Percentiles rank a stretch among this genome's conserved stretches.
Conservation (phyloP, 2,113 vertebrate species). For the Thryonomys swinderianus region DNA sequence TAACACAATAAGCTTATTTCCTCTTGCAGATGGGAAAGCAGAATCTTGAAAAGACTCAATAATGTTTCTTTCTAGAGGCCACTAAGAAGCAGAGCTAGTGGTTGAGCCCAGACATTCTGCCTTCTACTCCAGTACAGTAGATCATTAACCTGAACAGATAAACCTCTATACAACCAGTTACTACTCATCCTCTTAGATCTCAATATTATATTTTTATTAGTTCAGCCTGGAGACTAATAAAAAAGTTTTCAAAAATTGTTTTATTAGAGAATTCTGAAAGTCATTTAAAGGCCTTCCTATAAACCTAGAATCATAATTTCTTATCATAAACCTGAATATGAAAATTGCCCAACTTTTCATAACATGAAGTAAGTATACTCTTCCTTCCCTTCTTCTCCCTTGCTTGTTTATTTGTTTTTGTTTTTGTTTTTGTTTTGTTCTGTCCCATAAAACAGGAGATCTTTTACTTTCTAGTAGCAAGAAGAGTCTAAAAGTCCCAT, state of each 20-base stretch:
- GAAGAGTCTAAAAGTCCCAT: not conserved
- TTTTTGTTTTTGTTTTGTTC: not conserved
- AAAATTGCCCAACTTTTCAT: constrained; percentile 34
- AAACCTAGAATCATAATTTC: constrained; percentile 58
- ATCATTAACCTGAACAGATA: not conserved
- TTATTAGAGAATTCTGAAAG: constrained; percentile 34
- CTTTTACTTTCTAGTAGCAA: not conserved
- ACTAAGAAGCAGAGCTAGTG: not conserved
- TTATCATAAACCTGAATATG: constrained; percentile 61
- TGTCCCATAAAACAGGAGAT: not conserved
- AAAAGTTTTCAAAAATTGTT: constrained; percentile 27
- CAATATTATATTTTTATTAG: constrained; percentile 44
- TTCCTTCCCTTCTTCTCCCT: not conserved
- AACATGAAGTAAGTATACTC: not conserved
- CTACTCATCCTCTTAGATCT: constrained; percentile 12
- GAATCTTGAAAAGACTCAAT: constrained; percentile 24
- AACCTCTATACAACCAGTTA: not conserved
- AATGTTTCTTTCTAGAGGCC: not conserved
- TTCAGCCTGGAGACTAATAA: constrained; percentile 58
- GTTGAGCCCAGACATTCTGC: not conserved
- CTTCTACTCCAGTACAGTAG: not conserved
- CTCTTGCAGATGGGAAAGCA: constrained; percentile 46
- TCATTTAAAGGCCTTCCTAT: constrained; percentile 36
- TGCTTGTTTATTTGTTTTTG: too few relatives aligned
- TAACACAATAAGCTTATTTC: constrained; percentile 38